Evolutionary conservation across 2,113 vertebrate species (phyloP), one percentile per base, ranked within the genome.

Genomic region (Chaetodon auriga): DNA sequence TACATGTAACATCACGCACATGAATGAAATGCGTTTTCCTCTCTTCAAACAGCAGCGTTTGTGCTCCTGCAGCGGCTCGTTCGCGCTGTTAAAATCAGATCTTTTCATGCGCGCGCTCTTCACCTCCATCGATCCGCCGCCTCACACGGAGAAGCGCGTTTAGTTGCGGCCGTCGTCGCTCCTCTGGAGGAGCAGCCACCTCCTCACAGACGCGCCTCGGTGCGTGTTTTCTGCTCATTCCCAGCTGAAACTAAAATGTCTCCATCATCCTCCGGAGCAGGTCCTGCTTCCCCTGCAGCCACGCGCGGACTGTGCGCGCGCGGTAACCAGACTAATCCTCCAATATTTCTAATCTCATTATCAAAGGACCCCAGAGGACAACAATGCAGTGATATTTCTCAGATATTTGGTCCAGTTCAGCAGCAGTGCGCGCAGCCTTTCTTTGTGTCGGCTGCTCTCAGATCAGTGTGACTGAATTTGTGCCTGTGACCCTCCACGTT

Each of bases 311-410:
- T 78, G 58, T 30, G 54, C 15, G 65, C 74, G 43, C 81, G 73
- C 78, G n/a, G n/a, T 48, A 55, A 82, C 58, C 6, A 71, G 1
- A 36, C 75, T 92, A 92, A 92, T 92, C 90, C 81, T 4, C 5
- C 49, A 66, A 89, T 89, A 81, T 90, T 58, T 82, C 19, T 92
- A 87, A 93, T 91, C 81, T 87, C 53, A 73, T 91, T 89, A 89
- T 78, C 55, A 49, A 15, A 61, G 73, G 75, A n/a, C 70, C 54
- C 21, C 62, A 11, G 45, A 38, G 83, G 64, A 74, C 15, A 76
- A 36, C 58, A 21, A 72, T 0, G 71, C 61, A 2, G 6, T 23
- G 68, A 70, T 62, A 41, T 81, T 73, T 19, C 9, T 57, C 25
- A 83, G 5, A 11, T 49, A 19, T 78, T 63, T 35, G 11, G 61